phyloP scores from a whole-genome alignment of 2,888 invertebrate genomes.

The Macaria notata region DNA sequence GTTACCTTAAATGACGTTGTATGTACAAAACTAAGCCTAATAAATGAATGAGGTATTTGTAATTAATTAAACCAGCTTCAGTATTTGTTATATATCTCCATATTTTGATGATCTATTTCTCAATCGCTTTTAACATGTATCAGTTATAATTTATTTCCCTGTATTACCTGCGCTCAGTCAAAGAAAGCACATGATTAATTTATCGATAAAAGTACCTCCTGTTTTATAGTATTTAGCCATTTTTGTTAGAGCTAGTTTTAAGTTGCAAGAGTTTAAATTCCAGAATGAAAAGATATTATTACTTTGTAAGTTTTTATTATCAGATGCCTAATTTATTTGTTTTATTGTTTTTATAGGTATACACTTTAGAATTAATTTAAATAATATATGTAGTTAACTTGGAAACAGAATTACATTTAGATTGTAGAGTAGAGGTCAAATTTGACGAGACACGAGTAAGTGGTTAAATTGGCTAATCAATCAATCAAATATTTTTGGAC shows the following conservation, averaged over 20 bases:
- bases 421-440: not conserved
- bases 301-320: conserved; percentile 57
- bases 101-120: not conserved
- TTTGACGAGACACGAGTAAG: not conserved
- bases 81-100: not conserved
- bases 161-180: conserved; percentile 29
- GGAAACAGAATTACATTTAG: conserved; percentile 1
- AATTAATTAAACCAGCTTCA: conserved; percentile 8
- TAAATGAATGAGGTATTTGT: conserved; percentile 14
- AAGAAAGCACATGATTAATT: conserved; percentile 32
- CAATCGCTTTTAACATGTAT: not conserved
- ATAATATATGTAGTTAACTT: conserved; percentile 13
- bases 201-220: conserved; percentile 42
- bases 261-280: conserved; percentile 71
- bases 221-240: conserved; percentile 51
- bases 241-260: conserved; percentile 73
- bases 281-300: conserved; percentile 78
- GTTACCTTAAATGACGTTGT: conserved; percentile 43
- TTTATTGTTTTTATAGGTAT: conserved; percentile 47
- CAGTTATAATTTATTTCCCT: not conserved
- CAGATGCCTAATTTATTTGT: conserved; percentile 68
- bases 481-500: too few relatives aligned
- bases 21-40: conserved; percentile 40
- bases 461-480: too few relatives aligned
- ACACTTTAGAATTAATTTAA: conserved; percentile 37